These are phyloP conservation scores for Centropus unirufus DNA, from an alignment of 2,113 vertebrate species.

Conservation along the genomic window DNA sequence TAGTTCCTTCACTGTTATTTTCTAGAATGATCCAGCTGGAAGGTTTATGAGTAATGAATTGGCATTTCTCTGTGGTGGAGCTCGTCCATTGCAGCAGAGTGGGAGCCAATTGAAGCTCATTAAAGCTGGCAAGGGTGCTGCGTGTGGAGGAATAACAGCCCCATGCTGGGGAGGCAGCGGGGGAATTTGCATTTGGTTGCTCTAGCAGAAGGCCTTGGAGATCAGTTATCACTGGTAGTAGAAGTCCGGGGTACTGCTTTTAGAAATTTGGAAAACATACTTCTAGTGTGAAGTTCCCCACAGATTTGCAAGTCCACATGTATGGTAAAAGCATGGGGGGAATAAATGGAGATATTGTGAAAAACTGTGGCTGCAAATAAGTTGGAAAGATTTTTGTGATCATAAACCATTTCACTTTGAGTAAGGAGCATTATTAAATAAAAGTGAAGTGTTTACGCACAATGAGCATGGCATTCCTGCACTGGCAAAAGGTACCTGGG, in stretches of 20 bases:
- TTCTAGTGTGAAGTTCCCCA: not conserved
- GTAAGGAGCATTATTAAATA: not conserved
- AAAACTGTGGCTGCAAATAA: not conserved
- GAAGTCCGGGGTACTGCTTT: accelerated
- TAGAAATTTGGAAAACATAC: not conserved
- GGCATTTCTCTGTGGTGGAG: not conserved
- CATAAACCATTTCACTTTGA: accelerated
- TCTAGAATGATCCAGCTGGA: not conserved
- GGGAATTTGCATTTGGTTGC: not conserved
- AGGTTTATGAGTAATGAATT: not conserved
- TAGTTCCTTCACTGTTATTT: not conserved
- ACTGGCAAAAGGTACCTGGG: not conserved
- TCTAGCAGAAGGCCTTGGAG: accelerated
- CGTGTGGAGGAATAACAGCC: not conserved
- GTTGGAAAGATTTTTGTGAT: not conserved
- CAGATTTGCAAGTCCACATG: not conserved
- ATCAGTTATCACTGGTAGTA: not conserved
- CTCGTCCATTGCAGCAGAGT: not conserved
- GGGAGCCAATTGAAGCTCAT: not conserved
- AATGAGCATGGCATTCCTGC: not conserved
- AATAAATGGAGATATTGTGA: not conserved
- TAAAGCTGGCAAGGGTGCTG: not conserved
- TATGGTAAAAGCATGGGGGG: not conserved
- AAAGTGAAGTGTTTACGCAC: not conserved
- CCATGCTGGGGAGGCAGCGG: not conserved